Evolutionary conservation across 2,888 invertebrate species (phyloP), one percentile per base, ranked within the genome.

Genomic region (Acholoe squamosa): DNA sequence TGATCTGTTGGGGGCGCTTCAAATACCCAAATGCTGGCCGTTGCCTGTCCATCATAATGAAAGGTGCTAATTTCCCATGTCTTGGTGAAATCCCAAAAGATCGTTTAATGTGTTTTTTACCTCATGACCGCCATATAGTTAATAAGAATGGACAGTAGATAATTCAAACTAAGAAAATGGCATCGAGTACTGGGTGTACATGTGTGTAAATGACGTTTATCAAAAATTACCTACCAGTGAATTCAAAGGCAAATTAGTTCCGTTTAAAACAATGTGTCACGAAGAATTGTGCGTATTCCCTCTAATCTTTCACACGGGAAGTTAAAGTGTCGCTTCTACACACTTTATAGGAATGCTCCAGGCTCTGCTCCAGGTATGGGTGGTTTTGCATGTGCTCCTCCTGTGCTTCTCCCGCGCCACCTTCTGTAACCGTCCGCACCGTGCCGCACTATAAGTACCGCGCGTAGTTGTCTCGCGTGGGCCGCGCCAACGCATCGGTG

Each of bases 401-500:
- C 10, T 10, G 43, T 43, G 43, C 43, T 10, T 43, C 43, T 43
- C 43, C 43, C 43, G 43, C 43, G 3, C 43, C 43, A n/a, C 61
- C 61, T 19, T 61, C 61, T 61, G 61, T 61, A 19, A 1, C 22
- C 22, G 61, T n/a, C 7, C 61, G 61, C 61, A 19, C 61, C 61
- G 61, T n/a, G 61, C 61, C 61, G 61, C 61, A n/a, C 61, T 61
- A n/a, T 61, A 61, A 61, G 61, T 61, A 61, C 61, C 22, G 3
- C 22, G 19, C n/a, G 22, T 61, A 1, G 22, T 10, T 3, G 43
- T 43, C 43, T 43, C 61, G 61, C 61, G 61, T 61, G 61, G 61
- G 61, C 19, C 61, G 61, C 61, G 61, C 61, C 22, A n/a, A 61
- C 61, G 61, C 61, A n/a, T 43, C 61, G n/a, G 61, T 61, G 61